Base-by-base conservation (phyloP, 2,113 vertebrate genomes). In the Larimichthys crocea region DNA sequence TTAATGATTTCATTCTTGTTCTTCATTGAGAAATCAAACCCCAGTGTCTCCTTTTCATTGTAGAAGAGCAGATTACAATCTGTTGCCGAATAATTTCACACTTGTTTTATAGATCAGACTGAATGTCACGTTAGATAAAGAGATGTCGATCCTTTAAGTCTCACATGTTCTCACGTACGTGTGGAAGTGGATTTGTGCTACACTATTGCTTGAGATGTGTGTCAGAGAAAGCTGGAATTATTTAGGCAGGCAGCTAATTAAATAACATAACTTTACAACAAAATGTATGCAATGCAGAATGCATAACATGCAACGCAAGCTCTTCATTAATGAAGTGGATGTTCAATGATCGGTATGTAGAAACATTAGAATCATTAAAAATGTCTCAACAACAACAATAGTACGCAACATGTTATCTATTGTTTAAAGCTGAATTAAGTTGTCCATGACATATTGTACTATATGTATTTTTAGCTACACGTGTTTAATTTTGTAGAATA, bases 1-100 rank as follows among this genome's bases (percentile, higher is more conserved):
- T 88, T 91, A 83, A 88, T 92, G 87, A 86, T 92, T 92, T 89
- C 83, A 89, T 91, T 92, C 81, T 86, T 76, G 86, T 76, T 87
- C 79, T 70, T 85, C 80, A 88, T 82, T 91, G 85, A 86, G 74
- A 85, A 70, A 83, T 91, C 88, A 90, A 84, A 82, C 68, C 83
- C 24, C 76, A 22, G 59, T 55, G 68, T 80, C 71, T 86, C 56
- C 56, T 87, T 83, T 78, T 63, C 76, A 80, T 80, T 68, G 67
- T 65, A 56, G 62, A 8, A 66, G 66, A 61, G 40, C n/a, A 86
- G 86, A 86, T 90, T 88, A 80, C 66, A 83, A 57, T 87, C 74
- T 55, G 71, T 84, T 60, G 53, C 57, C 53, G 82, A 76, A 89
- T 80, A 66, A 83, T 86, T 74, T 65, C 11, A 22, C 64, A 74